Evolutionary conservation across 2,888 invertebrate species (phyloP), one percentile per base, ranked within the genome.

Genomic region (Drosophila hamatofila): DNA sequence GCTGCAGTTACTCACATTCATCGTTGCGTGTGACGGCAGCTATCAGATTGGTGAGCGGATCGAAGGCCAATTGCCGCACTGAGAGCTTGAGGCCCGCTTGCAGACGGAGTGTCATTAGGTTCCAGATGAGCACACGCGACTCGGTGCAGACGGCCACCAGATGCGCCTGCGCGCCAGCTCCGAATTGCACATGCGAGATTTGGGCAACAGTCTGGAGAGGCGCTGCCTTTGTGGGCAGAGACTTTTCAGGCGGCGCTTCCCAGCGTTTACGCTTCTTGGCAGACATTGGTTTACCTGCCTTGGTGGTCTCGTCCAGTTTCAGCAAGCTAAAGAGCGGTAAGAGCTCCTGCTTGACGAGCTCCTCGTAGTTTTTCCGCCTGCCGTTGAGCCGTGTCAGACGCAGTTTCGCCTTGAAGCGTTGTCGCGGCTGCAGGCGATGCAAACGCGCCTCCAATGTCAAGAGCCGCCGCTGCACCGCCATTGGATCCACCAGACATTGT

Each of bases 41-140:
- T 93, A 96, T 95, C 65, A 95, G 93, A 57, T 94, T 94, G 11
- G 95, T 95, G 21, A 93, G 90, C 4, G 94, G 94, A 93, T 96
- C 96, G 37, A 96, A 95, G 16, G 93, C 92, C 54, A 93, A 75
- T 58, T 92, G 90, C 7, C 87, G 72, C 8, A 91, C 91, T 9
- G 92, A 92, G 3, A 93, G 66, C 64, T 92, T 93, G 1, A 93
- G 83, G 54, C 93, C 94, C 94, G 96, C 96, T 39, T 93, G 92
- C 75, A 96, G 92, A 30, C 94, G 93, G 16, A 96, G 92, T 2
- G 95, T 95, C 65, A 95, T 92, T 42, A 96, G 91, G 92, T 96
- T 95, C 96, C 96, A 96, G 33, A 95, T 95, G 39, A 94, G 93
- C 6, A 96, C 88, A 69, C 94, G 94, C 18, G 93, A 89, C 7